A percentile compares a stretch with the other conserved stretches of the same genome.
Evolutionary conservation across 2,888 invertebrate species (phyloP).

Genomic region (Tanytarsus gracilentus): DNA sequence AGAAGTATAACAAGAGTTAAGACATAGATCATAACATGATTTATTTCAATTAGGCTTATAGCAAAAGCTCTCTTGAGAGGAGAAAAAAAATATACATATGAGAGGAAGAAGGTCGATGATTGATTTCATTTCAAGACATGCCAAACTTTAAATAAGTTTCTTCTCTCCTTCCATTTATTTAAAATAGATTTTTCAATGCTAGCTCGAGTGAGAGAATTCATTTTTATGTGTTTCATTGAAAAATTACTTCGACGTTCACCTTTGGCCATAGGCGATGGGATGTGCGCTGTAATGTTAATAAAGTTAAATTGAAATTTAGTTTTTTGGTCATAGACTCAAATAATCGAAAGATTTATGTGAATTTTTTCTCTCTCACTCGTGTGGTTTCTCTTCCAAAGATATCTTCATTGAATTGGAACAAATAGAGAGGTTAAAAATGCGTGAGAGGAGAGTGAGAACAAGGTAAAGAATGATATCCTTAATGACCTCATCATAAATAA

Average conservation of each 20-base stretch:
- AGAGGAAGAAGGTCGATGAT: slow-evolving; percentile 3
- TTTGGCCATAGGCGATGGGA: not conserved
- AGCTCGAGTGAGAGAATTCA: too few species aligned
- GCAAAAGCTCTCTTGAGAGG: too few species aligned
- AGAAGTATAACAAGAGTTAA: too few species aligned
- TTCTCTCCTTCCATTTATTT: not conserved
- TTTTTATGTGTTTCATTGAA: slow-evolving; percentile 1
- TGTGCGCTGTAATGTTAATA: not conserved
- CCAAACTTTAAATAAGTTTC: not conserved
- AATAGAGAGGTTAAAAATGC: too few species aligned
- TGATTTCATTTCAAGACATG: slow-evolving; percentile 3
- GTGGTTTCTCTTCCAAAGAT: not conserved
- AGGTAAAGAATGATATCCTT: not conserved
- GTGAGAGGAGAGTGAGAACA: too few species aligned
- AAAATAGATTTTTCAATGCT: not conserved
- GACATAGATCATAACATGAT: too few species aligned
- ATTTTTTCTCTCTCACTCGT: not conserved
- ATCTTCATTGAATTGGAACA: too few species aligned
- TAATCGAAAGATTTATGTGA: not conserved
- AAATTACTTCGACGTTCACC: slow-evolving; percentile 12
- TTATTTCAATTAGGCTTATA: slow-evolving; percentile 14
- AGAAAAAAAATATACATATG: too few species aligned
- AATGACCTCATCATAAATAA: slow-evolving; percentile 4
- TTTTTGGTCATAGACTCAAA: not conserved
- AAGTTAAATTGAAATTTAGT: not conserved